phyloP scores from a whole-genome alignment of 2,113 vertebrate species.

The Blennius ocellaris region DNA sequence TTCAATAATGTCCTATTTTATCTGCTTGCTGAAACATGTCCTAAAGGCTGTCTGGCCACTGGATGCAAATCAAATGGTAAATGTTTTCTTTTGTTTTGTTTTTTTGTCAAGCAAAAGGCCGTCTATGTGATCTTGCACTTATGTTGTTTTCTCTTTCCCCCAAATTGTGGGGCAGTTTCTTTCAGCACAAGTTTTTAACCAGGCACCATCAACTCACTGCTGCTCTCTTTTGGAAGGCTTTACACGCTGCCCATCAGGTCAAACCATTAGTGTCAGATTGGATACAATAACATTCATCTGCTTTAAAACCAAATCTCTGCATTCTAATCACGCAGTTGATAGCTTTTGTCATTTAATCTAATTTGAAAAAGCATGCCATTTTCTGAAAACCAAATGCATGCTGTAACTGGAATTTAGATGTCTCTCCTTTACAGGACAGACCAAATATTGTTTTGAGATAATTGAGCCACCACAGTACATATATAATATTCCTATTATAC shows the following conservation, averaged over 20 bases:
- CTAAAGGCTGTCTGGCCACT: slow-evolving; percentile 20
- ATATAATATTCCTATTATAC: slow-evolving; percentile 67
- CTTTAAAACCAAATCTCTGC: slow-evolving; percentile 43
- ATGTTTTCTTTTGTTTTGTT: slow-evolving; percentile 5
- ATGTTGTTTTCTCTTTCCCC: slow-evolving; percentile 21
- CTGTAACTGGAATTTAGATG: slow-evolving; percentile 58
- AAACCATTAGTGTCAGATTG: slow-evolving; percentile 55
- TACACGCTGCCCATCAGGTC: slow-evolving; percentile 27
- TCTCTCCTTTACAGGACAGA: slow-evolving; percentile 34
- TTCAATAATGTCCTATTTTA: slow-evolving; percentile 20
- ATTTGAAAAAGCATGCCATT: slow-evolving; percentile 56
- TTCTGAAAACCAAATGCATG: slow-evolving; percentile 42
- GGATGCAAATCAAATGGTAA: slow-evolving; percentile 16
- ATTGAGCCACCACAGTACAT: slow-evolving; percentile 58
- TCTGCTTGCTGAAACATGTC: slow-evolving; percentile 18
- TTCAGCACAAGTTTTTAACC: slow-evolving; percentile 8
- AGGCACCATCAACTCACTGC: not conserved
- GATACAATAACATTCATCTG: slow-evolving; percentile 56
- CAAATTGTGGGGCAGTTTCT: slow-evolving; percentile 26
- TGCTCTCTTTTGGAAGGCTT: slow-evolving; percentile 25
- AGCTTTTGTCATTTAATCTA: slow-evolving; percentile 68
- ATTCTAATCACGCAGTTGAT: slow-evolving; percentile 51
- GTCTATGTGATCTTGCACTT: slow-evolving; percentile 18
- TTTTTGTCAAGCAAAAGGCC: not conserved
- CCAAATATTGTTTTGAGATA: slow-evolving; percentile 68